A percentile compares a stretch with the other conserved stretches of the same genome.
phyloP scores from a whole-genome alignment of 1,140 invertebrate species.

The Limonius californicus region DNA sequence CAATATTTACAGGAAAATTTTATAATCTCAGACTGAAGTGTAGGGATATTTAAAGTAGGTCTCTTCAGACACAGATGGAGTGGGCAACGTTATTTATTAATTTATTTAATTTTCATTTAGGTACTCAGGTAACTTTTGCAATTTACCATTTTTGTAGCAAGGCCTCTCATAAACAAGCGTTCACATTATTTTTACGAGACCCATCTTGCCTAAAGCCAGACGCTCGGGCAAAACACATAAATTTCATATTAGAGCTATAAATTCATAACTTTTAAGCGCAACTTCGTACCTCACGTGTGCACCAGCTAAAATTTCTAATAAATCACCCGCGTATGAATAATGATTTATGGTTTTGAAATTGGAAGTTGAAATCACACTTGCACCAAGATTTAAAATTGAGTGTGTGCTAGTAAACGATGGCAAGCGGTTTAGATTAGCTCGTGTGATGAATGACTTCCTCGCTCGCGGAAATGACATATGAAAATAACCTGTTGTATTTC shows the following conservation, averaged over 20 bases:
- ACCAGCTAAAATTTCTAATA: conserved; percentile 10
- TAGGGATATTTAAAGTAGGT: too few species aligned
- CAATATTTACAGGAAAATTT: too few species aligned
- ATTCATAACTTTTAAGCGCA: conserved; percentile 8
- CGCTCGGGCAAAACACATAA: conserved; percentile 1
- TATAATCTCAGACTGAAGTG: too few species aligned
- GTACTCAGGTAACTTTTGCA: too few species aligned
- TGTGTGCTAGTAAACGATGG: not conserved
- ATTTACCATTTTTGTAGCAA: too few species aligned
- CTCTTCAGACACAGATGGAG: too few species aligned
- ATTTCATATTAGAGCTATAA: conserved; percentile 2
- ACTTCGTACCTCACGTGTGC: conserved; percentile 5
- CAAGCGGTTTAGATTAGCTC: conserved; percentile 2
- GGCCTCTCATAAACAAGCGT: not conserved
- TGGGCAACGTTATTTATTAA: too few species aligned
- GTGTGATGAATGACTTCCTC: not conserved
- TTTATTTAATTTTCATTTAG: too few species aligned
- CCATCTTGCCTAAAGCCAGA: not conserved
- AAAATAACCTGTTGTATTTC: conserved; percentile 12
- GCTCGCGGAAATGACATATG: conserved; percentile 7
- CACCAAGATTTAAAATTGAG: conserved; percentile 1
- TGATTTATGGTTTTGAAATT: conserved; percentile 8
- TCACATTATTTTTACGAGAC: not conserved
- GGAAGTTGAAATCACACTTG: conserved; percentile 5
- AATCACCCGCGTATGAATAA: not conserved